Percentiles rank a stretch among this genome's conserved stretches.
phyloP scores from a whole-genome alignment of 1,140 invertebrate species.

The Eriosoma lanigerum region DNA sequence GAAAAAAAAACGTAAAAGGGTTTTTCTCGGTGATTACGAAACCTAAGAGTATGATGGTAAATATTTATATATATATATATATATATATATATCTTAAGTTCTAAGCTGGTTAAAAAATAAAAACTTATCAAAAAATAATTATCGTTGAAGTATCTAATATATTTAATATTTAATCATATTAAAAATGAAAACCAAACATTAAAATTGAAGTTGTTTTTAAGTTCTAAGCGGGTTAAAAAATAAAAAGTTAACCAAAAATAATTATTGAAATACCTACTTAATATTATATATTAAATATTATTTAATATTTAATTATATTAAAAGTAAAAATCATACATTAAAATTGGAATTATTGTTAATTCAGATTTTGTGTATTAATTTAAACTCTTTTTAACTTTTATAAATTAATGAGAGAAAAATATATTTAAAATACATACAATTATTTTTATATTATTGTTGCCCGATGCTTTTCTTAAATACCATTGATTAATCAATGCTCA shows the following conservation, averaged over 20 bases:
- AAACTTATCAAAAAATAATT: background rate
- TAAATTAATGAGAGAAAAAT: too few relatives aligned
- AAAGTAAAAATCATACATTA: background rate
- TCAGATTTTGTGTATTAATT: too few relatives aligned
- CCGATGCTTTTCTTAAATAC: too few relatives aligned
- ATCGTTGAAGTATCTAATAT: background rate
- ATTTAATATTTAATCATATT: background rate
- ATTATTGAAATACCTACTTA: background rate
- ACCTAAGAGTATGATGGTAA: background rate
- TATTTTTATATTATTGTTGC: too few relatives aligned
- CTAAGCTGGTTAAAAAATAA: background rate
- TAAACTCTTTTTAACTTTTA: too few relatives aligned
- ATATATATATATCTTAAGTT: too few relatives aligned
- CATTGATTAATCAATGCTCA: too few relatives aligned
- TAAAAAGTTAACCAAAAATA: background rate
- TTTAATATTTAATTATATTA: background rate
- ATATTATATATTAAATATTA: too few relatives aligned
- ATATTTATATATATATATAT: too few relatives aligned
- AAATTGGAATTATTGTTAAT: background rate
- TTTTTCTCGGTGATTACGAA: background rate
- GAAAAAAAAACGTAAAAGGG: slow-evolving; percentile 12
- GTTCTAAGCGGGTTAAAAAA: background rate
- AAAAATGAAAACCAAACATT: background rate
- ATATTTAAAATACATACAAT: too few relatives aligned
- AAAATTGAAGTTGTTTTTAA: background rate